Conservation (phyloP, 2,113 vertebrate species). For the Apeltes quadracus region DNA sequence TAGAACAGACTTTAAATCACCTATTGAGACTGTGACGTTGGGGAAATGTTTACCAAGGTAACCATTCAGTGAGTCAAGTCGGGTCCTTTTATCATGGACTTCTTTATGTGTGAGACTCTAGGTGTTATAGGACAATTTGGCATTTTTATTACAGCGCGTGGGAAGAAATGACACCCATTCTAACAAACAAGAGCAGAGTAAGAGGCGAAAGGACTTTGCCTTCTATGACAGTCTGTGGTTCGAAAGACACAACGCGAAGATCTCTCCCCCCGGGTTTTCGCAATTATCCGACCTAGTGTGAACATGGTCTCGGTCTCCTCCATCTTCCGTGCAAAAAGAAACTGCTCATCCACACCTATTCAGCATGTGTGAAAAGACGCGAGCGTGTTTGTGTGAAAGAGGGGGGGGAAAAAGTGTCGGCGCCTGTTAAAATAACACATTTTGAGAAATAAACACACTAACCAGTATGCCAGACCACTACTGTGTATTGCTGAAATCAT, state of each 20-base stretch:
- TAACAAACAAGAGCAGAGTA: not conserved
- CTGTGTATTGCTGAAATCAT: constrained; percentile 28
- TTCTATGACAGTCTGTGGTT: not conserved
- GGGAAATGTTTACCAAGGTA: not conserved
- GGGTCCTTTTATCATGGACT: not conserved
- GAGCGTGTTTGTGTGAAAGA: not conserved
- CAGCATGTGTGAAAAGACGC: not conserved
- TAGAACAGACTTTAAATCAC: not conserved
- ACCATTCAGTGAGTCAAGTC: not conserved
- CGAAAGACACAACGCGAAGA: not conserved
- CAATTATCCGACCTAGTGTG: constrained; percentile 1
- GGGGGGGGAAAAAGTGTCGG: no score
- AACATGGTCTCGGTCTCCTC: not conserved
- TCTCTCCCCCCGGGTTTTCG: not conserved
- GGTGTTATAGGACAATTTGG: not conserved
- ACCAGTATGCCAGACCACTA: constrained; percentile 6
- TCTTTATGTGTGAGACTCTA: not conserved
- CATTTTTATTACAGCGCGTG: not conserved
- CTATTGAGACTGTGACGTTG: not conserved
- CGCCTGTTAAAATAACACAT: constrained; percentile 15
- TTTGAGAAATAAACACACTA: constrained; percentile 15
- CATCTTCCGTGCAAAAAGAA: not conserved
- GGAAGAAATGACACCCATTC: not conserved
- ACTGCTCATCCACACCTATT: constrained; percentile 11
- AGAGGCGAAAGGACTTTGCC: not conserved